Evolutionary conservation across 2,113 vertebrate genomes (phyloP), one percentile per base, ranked within the genome.

Genomic region (Rana temporaria): DNA sequence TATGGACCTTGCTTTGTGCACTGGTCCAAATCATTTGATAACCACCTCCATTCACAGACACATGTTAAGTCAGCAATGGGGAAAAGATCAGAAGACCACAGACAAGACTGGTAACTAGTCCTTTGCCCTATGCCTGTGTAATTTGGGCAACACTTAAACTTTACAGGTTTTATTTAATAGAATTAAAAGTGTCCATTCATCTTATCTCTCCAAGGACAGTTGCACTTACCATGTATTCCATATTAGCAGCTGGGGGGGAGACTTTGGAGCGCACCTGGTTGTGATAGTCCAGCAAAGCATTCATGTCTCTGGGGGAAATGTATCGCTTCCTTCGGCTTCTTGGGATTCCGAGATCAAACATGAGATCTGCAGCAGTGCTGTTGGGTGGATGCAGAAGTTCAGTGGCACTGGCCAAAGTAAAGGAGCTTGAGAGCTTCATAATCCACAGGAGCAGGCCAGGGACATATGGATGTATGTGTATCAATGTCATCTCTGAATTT

Each of bases 151-250:
- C 42, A 48, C 12, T 3, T 14, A 11, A 48, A 8, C 34, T 48
- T 0, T 48, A 48, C 6, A 48, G 42, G 9, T 48, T 8, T 11
- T 48, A 14, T 48, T 12, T 48, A 48, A 42, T 42, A 2, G 12
- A n/a, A n/a, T n/a, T n/a, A n/a, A n/a, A n/a, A 12, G 42, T 48
- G 8, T 42, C 9, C 9, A 42, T 42, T 42, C 5, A 12, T 48
- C 42, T 48, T 48, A 12, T 48, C 1, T 48, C 8, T 48, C 32
- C 56, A 4, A 20, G 26, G 14, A 65, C 26, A 11, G 16, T 6
- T 6, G 0, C 18, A 88, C 94, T 96, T 90, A 98, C 97, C 96
- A 97, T 96, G 17, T 94, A 92, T 79, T 98, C 96, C 97, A 97
- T 98, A 69, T 97, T 96, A 82, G 96, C 93, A 0, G 97, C 96